Conservation (phyloP, 1,140 invertebrate species). For the Eriocheir sinensis region DNA sequence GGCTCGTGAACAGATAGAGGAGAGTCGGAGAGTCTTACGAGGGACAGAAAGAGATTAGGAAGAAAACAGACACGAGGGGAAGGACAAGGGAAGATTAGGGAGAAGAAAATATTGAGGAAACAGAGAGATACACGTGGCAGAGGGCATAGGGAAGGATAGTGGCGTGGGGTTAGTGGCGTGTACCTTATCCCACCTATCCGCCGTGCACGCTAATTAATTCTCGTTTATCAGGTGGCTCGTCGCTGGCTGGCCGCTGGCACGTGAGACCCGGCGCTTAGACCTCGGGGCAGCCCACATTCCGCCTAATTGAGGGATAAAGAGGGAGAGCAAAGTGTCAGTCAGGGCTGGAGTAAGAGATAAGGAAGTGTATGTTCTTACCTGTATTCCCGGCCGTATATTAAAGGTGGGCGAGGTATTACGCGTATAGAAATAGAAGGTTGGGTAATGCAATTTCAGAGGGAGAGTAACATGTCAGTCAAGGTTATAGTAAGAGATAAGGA, state of each 20-base stretch:
- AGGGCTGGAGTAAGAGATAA: neutral
- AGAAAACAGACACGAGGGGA: too few relatives aligned
- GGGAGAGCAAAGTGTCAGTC: neutral
- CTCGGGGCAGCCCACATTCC: neutral
- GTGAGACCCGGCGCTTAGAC: neutral
- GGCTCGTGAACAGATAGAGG: too few relatives aligned
- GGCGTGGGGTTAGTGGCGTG: constrained; percentile 14
- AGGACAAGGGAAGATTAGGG: too few relatives aligned
- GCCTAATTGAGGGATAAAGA: neutral
- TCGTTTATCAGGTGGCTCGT: neutral
- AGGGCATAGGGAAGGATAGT: neutral
- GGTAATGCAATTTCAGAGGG: too few relatives aligned
- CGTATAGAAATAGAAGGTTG: too few relatives aligned
- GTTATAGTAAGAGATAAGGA: too few relatives aligned
- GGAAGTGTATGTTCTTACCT: neutral
- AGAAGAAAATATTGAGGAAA: too few relatives aligned
- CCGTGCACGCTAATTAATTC: neutral
- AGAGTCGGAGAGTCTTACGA: too few relatives aligned
- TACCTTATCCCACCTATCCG: neutral
- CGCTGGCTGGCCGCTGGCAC: neutral
- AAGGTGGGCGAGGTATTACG: too few relatives aligned
- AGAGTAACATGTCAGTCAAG: too few relatives aligned
- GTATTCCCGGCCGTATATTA: neutral
- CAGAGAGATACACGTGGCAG: neutral
- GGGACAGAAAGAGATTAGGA: too few relatives aligned